Base-by-base conservation (phyloP, 2,797 vertebrate genomes). In the Crax fasciolata region DNA sequence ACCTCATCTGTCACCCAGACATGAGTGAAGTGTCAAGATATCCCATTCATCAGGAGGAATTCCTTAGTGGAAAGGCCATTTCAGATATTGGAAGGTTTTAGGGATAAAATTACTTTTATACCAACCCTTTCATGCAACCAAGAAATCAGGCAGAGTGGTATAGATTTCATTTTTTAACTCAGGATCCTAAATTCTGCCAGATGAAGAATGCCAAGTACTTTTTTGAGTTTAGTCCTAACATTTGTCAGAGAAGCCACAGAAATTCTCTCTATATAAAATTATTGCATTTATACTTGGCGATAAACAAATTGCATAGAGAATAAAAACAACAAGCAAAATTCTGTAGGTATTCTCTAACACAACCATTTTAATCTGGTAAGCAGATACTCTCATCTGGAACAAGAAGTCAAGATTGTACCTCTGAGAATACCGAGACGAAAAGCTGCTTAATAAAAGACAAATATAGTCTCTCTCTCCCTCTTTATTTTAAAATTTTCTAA, bases 101-200 rank as follows among this genome's bases (percentile, higher is more conserved):
- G 41, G 49, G 12, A 28, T 17, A 68, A 35, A 65, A 8, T 74
- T 52, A 52, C 18, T 76, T 52, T 58, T 13, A 18, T 10, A 44
- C 13, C 15, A 84, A 54, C 6, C 13, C 10, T 38, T 44, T 6
- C 10, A 35, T 0, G 0, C 6, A 68, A 28, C 41, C n/a, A 78
- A 52, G 32, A 77, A 68, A 87, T 38, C 4, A 66, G 17, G 21
- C 19, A 74, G 15, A n/a, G 11, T 8, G 21, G 43, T 39, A 38
- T 1, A 75, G 15, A 38, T 59, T 71, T 78, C 1, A 28, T 24
- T 78, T 78, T 61, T 55, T 43, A 86, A 90, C 10, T 57, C 35
- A n/a, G 27, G 9, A 18, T 79, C 39, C 21, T 20, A 81, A 88
- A 72, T 81, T 58, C 70, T 72, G 14, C 25, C 54, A 49, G 20